These are phyloP conservation scores for Melinaea menophilus DNA, from an alignment of 2,888 invertebrate species.

Conservation along the genomic window DNA sequence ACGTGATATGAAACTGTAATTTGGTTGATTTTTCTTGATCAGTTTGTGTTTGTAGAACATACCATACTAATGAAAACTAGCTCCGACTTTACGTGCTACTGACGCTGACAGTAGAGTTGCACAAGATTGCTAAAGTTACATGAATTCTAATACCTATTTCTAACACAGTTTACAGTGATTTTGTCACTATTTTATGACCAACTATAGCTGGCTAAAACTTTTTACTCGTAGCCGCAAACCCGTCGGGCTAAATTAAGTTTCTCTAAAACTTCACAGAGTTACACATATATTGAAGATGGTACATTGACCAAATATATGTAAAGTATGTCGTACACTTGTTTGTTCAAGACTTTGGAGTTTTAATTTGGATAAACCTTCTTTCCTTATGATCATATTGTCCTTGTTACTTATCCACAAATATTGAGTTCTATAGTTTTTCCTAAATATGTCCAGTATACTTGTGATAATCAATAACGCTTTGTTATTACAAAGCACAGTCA, in stretches of 20 bases:
- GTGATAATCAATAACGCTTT: constrained; percentile 70
- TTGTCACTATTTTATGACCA: too few species aligned
- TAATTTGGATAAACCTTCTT: not conserved
- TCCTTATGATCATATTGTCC: not conserved
- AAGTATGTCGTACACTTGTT: not conserved
- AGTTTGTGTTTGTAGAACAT: constrained; percentile 23
- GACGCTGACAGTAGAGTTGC: constrained; percentile 32
- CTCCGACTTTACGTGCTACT: constrained; percentile 28
- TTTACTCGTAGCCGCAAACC: constrained; percentile 44
- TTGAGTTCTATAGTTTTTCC: constrained; percentile 18
- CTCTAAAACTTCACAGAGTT: constrained; percentile 34
- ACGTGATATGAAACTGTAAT: too few species aligned
- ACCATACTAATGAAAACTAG: constrained; percentile 28
- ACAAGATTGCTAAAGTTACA: constrained; percentile 31
- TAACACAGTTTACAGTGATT: constrained; percentile 33
- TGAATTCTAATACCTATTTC: constrained; percentile 33
- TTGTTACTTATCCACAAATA: constrained; percentile 7
- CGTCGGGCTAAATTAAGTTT: constrained; percentile 55
- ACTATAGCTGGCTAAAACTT: constrained; percentile 45
- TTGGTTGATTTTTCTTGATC: constrained; percentile 30
- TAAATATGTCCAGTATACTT: constrained; percentile 37
- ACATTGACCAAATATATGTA: constrained; percentile 20
- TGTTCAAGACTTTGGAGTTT: too few species aligned
- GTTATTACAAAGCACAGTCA: constrained; percentile 65
- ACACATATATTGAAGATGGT: constrained; percentile 27